Evolutionary conservation across 2,888 invertebrate genomes (phyloP), one percentile per base, ranked within the genome.

Genomic region (Labia minor): DNA sequence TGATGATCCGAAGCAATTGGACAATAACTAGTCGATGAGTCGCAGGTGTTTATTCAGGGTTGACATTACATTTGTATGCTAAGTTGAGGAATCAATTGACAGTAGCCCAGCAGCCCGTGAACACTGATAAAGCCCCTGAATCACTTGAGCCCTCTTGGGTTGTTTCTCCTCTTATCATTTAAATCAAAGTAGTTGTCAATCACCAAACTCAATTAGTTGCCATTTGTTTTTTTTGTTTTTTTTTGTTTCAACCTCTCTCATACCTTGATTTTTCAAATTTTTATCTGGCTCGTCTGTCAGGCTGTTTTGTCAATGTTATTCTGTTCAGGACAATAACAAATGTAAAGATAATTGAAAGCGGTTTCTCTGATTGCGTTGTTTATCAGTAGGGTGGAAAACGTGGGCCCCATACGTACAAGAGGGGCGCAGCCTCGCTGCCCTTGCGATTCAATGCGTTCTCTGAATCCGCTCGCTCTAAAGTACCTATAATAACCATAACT

Each of bases 291-390:
- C n/a, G 14, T 16, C 49, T 49, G 49, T 49, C 49, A 49, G 49
- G 16, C 14, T 49, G 49, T 14, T 49, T 49, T 49, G 49, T 49
- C 49, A 49, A 49, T 49, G 49, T 49, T 49, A 49, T 49, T 49
- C 49, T 49, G 49, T 49, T 49, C 49, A 49, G 49, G 49, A 49
- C 49, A 49, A 49, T 49, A 49, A 49, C 49, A 49, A 49, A 49
- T 49, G 49, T 49, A 14, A 49, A 49, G 49, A 49, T 49, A 49
- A 49, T 49, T 49, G 49, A 49, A 49, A n/a, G 49, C 49, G 14
- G 49, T 49, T 49, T 16, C 49, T 49, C 49, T 49, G 49, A 49
- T 49, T 49, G 49, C 49, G 49, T 49, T 49, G 49, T 49, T 49
- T 49, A 49, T 49, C 49, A 49, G 49, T 16, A 49, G 49, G 49